Percentiles rank a stretch among this genome's conserved stretches.
Conservation (phyloP, 2,113 vertebrate species). For the Mus pahari region DNA sequence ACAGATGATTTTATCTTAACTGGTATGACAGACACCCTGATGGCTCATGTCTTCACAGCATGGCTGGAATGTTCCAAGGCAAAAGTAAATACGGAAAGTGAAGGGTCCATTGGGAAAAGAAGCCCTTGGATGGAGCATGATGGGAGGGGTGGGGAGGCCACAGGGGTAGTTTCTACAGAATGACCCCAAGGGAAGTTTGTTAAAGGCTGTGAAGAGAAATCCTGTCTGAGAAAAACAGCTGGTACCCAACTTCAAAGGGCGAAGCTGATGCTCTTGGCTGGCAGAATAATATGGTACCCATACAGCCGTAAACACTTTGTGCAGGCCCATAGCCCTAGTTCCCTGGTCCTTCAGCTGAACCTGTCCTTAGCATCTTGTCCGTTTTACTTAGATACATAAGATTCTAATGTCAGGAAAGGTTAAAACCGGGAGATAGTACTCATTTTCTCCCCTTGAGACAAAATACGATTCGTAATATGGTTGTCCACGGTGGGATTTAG, state of each 20-base stretch:
- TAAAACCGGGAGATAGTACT: background rate
- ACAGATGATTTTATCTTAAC: background rate
- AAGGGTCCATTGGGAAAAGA: background rate
- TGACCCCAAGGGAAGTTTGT: background rate
- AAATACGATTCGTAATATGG: background rate
- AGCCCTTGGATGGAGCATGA: rapidly evolving
- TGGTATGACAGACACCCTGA: background rate
- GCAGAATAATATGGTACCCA: background rate
- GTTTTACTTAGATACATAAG: background rate
- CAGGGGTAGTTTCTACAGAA: background rate
- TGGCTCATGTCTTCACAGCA: background rate
- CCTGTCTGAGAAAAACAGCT: background rate
- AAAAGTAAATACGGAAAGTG: background rate
- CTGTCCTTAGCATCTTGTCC: background rate
- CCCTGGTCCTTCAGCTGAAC: background rate
- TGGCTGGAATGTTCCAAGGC: background rate
- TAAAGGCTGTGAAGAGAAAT: background rate
- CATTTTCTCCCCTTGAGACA: background rate
- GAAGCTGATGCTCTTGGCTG: rapidly evolving
- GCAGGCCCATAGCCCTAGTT: background rate
- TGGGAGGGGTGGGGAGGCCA: background rate
- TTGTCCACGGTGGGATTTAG: background rate
- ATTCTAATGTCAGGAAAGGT: background rate
- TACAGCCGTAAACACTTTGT: background rate
- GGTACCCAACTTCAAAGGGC: background rate